Evolutionary conservation across 2,888 invertebrate genomes (phyloP), one percentile per base, ranked within the genome.

Genomic region (Cancer borealis): DNA sequence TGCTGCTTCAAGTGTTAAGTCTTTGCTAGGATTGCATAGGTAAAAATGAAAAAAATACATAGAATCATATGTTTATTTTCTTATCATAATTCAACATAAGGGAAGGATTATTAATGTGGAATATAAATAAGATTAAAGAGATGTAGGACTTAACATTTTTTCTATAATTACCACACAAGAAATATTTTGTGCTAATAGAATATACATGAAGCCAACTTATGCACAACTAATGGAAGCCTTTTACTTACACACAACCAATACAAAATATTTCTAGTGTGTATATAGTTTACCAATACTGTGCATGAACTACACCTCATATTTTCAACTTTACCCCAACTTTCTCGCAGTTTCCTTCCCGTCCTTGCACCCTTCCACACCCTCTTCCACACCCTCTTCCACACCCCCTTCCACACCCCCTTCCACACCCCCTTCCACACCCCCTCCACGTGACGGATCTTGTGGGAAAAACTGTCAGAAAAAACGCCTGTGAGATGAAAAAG

Each of bases 311-410:
- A 66, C n/a, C n/a, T 66, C n/a, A 66, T 66, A 66, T 66, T 66
- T 66, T n/a, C 17, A n/a, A 66, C 66, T 17, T n/a, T 14, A 66
- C n/a, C 66, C 8, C n/a, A 3, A n/a, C 66, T n/a, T 66, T 21
- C n/a, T n/a, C 4, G 6, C 6, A n/a, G 66, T 14, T 14, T 54
- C 12, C 14, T 12, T 54, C 54, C 54, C 54, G 8, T 54, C 54
- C 54, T 54, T 54, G 54, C 66, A 87, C 93, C 47, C 93, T 93
- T 88, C 45, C 60, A 30, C 88, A 49, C 54, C 47, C 88, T n/a
- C 6, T 46, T 30, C 46, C 87, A 12, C 54, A 54, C 54, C 47
- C 30, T 60, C 30, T n/a, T 30, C 60, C 89, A 17, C 8, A 54
- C 39, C 17, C 12, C 87, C 39, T 21, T 12, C 14, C 21, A 30